Conservation (phyloP, 1,140 invertebrate genomes). For the Dendroctonus ponderosae region DNA sequence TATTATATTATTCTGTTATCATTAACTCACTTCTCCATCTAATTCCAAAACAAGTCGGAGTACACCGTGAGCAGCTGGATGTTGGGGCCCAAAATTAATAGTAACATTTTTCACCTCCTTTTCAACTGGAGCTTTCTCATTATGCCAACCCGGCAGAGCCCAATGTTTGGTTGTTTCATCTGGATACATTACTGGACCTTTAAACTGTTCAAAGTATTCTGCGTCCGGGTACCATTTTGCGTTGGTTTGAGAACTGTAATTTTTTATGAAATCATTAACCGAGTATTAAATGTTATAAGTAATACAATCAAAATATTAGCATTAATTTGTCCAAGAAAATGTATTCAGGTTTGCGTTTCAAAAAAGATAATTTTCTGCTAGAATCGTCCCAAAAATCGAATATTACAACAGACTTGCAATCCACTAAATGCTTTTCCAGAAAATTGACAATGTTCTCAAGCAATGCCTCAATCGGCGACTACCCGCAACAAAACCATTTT, state of each 20-base stretch:
- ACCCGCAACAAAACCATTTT: no score
- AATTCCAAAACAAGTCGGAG: constrained; percentile 91
- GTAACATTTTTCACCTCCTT: constrained; percentile 80
- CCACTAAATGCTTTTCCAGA: no score
- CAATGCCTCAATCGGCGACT: no score
- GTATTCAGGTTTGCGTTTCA: neutral
- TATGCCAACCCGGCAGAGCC: constrained; percentile 63
- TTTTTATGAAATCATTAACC: neutral
- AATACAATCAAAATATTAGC: neutral
- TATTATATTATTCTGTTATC: neutral
- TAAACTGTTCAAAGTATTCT: constrained; percentile 68
- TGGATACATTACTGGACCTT: constrained; percentile 70
- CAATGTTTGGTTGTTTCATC: constrained; percentile 61
- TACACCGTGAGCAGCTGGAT: constrained; percentile 98
- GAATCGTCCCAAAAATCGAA: no score
- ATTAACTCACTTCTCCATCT: constrained; percentile 80
- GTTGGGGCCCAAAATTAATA: constrained; percentile 97
- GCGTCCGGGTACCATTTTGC: constrained; percentile 73
- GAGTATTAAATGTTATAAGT: neutral
- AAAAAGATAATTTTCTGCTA: neutral
- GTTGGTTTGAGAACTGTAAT: constrained; percentile 15
- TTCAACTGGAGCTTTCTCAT: constrained; percentile 59
- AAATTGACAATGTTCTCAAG: no score
- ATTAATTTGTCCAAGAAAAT: neutral
- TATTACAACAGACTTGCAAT: no score